Percentiles rank a stretch among this genome's conserved stretches.
These are phyloP conservation scores for Plectropomus leopardus DNA, from an alignment of 2,113 vertebrate species.

Conservation along the genomic window DNA sequence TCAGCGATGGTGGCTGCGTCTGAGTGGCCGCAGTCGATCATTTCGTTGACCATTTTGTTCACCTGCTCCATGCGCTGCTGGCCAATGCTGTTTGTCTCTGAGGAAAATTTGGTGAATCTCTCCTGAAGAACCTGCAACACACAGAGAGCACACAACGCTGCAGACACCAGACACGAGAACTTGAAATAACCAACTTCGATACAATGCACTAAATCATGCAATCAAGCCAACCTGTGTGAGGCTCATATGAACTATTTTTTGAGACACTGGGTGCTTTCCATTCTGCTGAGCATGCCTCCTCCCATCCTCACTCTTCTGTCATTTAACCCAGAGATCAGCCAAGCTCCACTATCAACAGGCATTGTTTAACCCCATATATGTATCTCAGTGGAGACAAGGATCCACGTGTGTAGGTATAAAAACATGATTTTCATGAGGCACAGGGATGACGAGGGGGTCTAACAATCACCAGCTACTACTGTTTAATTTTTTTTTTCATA, in stretches of 20 bases:
- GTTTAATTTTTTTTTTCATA: too few relatives aligned
- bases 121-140: conserved; percentile 89
- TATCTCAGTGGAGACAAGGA: too few relatives aligned
- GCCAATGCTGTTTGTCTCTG: conserved; percentile 91
- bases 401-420: too few relatives aligned
- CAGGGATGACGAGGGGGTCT: too few relatives aligned
- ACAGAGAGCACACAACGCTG: conserved; percentile 7
- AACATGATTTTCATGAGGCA: too few relatives aligned
- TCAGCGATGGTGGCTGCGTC: conserved; percentile 93
- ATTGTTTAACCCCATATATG: too few relatives aligned
- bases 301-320: too few relatives aligned
- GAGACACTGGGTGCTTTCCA: neutral
- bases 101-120: conserved; percentile 92
- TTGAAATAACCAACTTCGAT: neutral
- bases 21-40: conserved; percentile 91
- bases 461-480: too few relatives aligned
- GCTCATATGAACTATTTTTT: neutral
- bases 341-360: too few relatives aligned
- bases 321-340: too few relatives aligned
- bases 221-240: neutral
- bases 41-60: conserved; percentile 91
- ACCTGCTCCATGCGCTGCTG: conserved; percentile 92
- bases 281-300: neutral
- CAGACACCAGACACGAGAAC: conserved; percentile 3
- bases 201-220: neutral